phyloP scores from a whole-genome alignment of 2,888 invertebrate species.

The Cylloceria caligata region DNA sequence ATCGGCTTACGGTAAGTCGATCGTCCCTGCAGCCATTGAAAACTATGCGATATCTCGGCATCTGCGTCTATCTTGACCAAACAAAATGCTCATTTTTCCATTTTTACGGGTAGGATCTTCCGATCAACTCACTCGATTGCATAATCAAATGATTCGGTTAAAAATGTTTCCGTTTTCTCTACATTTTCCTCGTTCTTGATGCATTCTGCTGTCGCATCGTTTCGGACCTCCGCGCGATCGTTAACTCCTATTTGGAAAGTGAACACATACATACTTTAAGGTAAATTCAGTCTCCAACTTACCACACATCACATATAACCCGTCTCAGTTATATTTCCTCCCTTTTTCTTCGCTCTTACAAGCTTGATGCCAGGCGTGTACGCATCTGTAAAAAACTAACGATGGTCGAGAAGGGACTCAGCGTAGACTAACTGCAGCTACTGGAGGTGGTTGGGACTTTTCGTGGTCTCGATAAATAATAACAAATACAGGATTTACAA shows the following conservation, averaged over 20 bases:
- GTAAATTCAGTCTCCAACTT: too few relatives aligned
- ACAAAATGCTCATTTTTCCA: slow-evolving; percentile 40
- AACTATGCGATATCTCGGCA: slow-evolving; percentile 12
- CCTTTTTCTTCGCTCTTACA: too few relatives aligned
- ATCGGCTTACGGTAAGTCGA: slow-evolving; percentile 13
- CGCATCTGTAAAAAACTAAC: too few relatives aligned
- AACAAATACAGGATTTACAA: too few relatives aligned
- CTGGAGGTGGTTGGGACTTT: too few relatives aligned
- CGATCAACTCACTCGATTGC: slow-evolving; percentile 28
- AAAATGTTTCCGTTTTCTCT: slow-evolving; percentile 12
- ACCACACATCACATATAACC: too few relatives aligned
- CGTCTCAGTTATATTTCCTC: too few relatives aligned
- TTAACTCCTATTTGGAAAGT: slow-evolving; percentile 4
- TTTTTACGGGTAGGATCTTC: slow-evolving; percentile 26
- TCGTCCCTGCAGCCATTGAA: not conserved
- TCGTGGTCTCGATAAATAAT: too few relatives aligned
- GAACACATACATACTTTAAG: not conserved
- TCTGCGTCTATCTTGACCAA: slow-evolving; percentile 23
- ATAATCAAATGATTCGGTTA: slow-evolving; percentile 40
- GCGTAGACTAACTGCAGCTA: too few relatives aligned
- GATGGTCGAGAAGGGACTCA: too few relatives aligned
- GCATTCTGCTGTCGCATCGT: slow-evolving; percentile 2
- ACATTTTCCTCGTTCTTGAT: slow-evolving; percentile 19
- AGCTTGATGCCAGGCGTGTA: too few relatives aligned
- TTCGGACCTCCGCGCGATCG: not conserved